Base-by-base conservation (phyloP, 1,140 invertebrate species). In the Drosophila sturtevanti region DNA sequence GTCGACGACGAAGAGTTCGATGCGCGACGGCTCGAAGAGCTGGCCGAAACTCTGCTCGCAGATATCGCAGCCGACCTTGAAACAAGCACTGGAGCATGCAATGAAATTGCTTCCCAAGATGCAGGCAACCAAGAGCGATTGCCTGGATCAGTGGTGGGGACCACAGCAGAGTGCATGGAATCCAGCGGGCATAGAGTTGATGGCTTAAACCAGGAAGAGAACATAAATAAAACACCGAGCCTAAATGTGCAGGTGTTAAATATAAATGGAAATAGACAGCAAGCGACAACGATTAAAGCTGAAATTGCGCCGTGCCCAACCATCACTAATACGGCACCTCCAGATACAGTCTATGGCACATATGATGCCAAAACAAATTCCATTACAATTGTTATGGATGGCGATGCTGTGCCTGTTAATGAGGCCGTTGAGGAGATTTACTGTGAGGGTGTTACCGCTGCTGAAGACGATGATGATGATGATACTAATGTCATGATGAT, bases 121-220 rank as follows among this genome's bases (percentile, higher is more conserved):
- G 52, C 91, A 92, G 68, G 90, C 91, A 51, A 70, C 66, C 1
- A 82, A 87, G 77, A 91, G 87, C 84, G 91, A 92, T 12, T 91
- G 84, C 48, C 72, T 91, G 77, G 84, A 92, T 54, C 91, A 95
- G 74, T 96, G 96, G 96, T 96, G 96, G 96, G 95, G 95, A 22
- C 94, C 94, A 55, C 95, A 96, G 87, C 96, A 96, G 92, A 95
- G 94, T 92, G 94, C 92, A 81, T 97, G 96, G 96, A 96, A 96
- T 89, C 96, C 95, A 69, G 92, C 95, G 70, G 94, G 95, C 80
- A 93, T 94, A 92, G 92, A 90, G 79, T 85, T 90, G 90, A 91
- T 81, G 85, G 90, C 74, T 56, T 91, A 71, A 89, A 61, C 58
- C 60, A 69, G 18, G 61, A 60, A 52, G 61, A 63, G 4, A 58